Conservation (phyloP, 2,113 vertebrate genomes). For the Dasypus novemcinctus region DNA sequence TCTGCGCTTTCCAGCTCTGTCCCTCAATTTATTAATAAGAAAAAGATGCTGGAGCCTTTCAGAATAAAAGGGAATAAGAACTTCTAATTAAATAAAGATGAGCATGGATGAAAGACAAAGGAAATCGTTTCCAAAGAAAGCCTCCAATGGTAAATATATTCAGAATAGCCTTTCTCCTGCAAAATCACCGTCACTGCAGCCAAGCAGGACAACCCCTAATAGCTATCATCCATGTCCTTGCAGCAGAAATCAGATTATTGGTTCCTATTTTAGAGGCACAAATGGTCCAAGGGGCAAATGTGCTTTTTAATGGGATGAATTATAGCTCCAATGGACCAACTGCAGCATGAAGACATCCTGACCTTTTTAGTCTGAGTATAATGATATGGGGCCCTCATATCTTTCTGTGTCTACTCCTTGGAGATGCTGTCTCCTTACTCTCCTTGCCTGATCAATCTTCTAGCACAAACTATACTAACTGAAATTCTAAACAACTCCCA, state of each 20-base stretch:
- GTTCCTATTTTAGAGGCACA: constrained; percentile 22
- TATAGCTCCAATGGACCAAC: not conserved
- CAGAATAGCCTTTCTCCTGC: constrained; percentile 30
- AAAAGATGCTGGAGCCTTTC: constrained; percentile 44
- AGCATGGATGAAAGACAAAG: constrained; percentile 35
- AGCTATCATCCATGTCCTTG: not conserved
- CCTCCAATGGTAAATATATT: not conserved
- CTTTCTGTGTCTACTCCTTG: constrained; percentile 26
- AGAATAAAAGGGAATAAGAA: not conserved
- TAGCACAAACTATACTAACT: not conserved
- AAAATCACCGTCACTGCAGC: not conserved
- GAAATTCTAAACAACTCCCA: constrained; percentile 39
- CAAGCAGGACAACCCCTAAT: not conserved
- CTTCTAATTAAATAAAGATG: constrained; percentile 42
- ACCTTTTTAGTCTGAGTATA: not conserved
- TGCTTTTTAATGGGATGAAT: constrained; percentile 14
- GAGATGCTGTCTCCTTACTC: not conserved
- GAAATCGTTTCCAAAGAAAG: constrained; percentile 54
- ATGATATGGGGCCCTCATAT: not conserved
- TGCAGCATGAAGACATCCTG: constrained; percentile 17
- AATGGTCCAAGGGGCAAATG: not conserved
- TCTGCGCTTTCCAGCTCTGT: not conserved
- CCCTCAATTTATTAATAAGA: not conserved
- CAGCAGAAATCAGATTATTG: not conserved
- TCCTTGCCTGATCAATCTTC: constrained; percentile 9